Percentiles rank a stretch among this genome's conserved stretches.
Evolutionary conservation across 2,888 invertebrate genomes (phyloP).

Genomic region (Mechanitis messenoides): DNA sequence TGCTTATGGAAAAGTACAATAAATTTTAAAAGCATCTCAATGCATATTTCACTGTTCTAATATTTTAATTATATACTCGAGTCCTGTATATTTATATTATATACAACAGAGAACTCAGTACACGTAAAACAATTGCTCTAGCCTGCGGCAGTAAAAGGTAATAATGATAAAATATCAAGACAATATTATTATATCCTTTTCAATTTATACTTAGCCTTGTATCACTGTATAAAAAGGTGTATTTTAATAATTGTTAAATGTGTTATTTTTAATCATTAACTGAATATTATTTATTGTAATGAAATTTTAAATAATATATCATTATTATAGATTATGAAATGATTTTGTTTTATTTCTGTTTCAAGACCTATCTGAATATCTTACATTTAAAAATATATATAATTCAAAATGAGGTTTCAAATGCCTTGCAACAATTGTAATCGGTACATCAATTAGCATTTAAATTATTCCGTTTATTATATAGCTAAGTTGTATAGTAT

Average conservation of each 20-base stretch:
- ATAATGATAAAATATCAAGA: not conserved
- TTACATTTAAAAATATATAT: too few relatives aligned
- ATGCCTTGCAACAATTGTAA: too few relatives aligned
- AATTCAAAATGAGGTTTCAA: too few relatives aligned
- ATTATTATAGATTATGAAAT: slow-evolving; percentile 22
- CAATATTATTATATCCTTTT: not conserved
- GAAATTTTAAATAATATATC: slow-evolving; percentile 21
- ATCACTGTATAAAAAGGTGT: slow-evolving; percentile 14
- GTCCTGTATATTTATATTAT: too few relatives aligned
- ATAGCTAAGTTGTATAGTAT: too few relatives aligned
- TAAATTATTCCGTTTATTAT: too few relatives aligned
- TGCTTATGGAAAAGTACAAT: too few relatives aligned
- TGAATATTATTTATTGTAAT: slow-evolving; percentile 27
- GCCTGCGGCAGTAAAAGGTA: not conserved
- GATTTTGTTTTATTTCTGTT: slow-evolving; percentile 12
- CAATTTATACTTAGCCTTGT: slow-evolving; percentile 3
- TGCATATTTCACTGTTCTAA: too few relatives aligned
- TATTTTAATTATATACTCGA: too few relatives aligned
- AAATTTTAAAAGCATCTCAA: too few relatives aligned
- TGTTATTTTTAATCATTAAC: slow-evolving; percentile 22
- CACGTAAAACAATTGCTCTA: not conserved
- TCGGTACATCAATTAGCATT: too few relatives aligned
- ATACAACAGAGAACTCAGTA: too few relatives aligned
- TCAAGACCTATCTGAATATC: not conserved
- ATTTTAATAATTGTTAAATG: slow-evolving; percentile 21